Evolutionary conservation across 2,113 vertebrate genomes (phyloP).

Genomic region (Nothocercus nigrocapillus): DNA sequence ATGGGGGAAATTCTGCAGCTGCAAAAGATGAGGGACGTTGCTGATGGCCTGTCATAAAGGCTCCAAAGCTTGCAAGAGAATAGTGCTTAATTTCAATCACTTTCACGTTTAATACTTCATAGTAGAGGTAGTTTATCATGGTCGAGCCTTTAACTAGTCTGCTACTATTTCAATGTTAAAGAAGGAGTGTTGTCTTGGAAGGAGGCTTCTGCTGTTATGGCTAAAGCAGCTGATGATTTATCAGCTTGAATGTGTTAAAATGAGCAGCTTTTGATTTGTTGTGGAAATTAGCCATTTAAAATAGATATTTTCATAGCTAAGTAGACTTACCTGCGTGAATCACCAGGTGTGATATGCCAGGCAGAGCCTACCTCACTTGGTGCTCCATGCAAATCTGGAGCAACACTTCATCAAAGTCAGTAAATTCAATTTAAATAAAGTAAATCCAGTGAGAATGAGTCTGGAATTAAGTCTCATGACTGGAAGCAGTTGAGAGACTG

Average conservation of each 20-base stretch:
- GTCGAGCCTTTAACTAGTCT: neutral
- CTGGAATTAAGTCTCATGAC: neutral
- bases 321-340: neutral
- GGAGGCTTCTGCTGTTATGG: neutral
- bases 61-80: constrained; percentile 21
- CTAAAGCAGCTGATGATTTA: constrained; percentile 3
- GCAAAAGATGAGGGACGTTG: neutral
- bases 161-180: neutral
- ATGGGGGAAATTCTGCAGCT: neutral
- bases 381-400: neutral
- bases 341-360: neutral
- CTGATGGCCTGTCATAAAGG: constrained; percentile 8
- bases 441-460: neutral
- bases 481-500: neutral
- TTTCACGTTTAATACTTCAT: neutral
- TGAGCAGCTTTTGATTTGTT: constrained; percentile 33
- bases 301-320: neutral
- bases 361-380: neutral
- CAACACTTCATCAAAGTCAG: neutral
- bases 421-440: constrained; percentile 13
- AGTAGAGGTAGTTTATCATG: neutral
- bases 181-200: neutral
- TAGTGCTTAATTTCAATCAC: constrained; percentile 4
- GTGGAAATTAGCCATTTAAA: constrained; percentile 21
- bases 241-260: neutral